phyloP scores from a whole-genome alignment of 1,140 invertebrate genomes.

The Ganaspis sp. region DNA sequence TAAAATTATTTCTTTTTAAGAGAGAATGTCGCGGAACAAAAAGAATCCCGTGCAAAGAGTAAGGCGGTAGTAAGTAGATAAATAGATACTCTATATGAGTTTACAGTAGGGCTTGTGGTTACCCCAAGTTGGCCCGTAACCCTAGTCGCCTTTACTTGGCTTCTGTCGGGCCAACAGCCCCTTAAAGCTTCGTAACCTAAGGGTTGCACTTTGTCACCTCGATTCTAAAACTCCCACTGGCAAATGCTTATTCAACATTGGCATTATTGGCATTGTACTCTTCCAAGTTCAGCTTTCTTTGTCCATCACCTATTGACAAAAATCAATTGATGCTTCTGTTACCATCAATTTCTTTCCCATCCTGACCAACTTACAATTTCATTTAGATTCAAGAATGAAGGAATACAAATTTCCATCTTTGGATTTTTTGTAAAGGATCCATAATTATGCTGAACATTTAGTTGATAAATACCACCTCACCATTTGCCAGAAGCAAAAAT shows the following conservation, averaged over 20 bases:
- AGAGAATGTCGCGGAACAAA: not conserved
- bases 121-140: constrained; percentile 70
- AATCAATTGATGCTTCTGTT: no score
- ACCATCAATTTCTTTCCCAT: no score
- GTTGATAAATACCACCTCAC: no score
- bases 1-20: constrained; percentile 28
- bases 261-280: no score
- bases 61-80: constrained; percentile 58
- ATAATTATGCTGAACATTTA: no score
- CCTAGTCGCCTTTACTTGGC: constrained; percentile 73
- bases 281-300: no score
- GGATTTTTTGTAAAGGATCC: no score
- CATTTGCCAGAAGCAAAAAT: no score
- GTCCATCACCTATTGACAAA: no score
- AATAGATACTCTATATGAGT: constrained; percentile 59
- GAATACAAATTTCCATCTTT: no score
- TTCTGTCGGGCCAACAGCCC: constrained; percentile 76
- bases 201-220: constrained; percentile 66
- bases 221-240: constrained; percentile 16
- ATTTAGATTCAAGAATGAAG: no score
- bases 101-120: constrained; percentile 66
- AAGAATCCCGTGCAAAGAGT: constrained; percentile 50
- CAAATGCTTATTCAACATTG: not conserved
- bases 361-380: no score
- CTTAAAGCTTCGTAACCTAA: constrained; percentile 61